phyloP scores from a whole-genome alignment of 2,888 invertebrate species.

The Andrena hattorfiana region DNA sequence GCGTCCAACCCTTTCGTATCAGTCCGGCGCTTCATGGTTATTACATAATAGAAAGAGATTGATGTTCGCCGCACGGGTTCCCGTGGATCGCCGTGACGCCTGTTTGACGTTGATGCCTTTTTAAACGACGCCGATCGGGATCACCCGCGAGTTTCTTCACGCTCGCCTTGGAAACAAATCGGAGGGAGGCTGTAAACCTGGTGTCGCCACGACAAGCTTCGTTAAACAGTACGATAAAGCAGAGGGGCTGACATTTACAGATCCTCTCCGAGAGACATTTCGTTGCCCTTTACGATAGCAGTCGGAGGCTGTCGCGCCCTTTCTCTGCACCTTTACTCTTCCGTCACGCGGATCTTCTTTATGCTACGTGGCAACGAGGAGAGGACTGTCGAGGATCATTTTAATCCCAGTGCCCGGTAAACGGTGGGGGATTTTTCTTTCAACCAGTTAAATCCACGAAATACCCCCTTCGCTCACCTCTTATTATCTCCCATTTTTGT shows the following conservation, averaged over 20 bases:
- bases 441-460: slow-evolving; percentile 32
- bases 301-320: neutral
- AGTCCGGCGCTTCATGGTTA: neutral
- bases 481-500: neutral
- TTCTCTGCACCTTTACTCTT: neutral
- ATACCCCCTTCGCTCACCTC: neutral
- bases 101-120: neutral
- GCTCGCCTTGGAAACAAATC: neutral
- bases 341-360: slow-evolving; percentile 35
- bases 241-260: slow-evolving; percentile 11
- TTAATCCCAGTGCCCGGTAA: slow-evolving; percentile 36
- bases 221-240: slow-evolving; percentile 20
- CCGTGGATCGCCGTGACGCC: neutral
- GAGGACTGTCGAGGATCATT: neutral
- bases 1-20: slow-evolving; percentile 5
- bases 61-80: slow-evolving; percentile 2
- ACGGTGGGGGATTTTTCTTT: slow-evolving; percentile 45
- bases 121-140: slow-evolving; percentile 5
- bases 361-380: slow-evolving; percentile 20
- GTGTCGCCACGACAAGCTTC: neutral
- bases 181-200: neutral
- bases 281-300: slow-evolving; percentile 49
- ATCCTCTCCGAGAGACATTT: neutral
- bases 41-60: slow-evolving; percentile 20
- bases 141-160: neutral